Percentiles rank a stretch among this genome's conserved stretches.
Evolutionary conservation across 2,113 vertebrate genomes (phyloP).

Genomic region (Lutjanus erythropterus): DNA sequence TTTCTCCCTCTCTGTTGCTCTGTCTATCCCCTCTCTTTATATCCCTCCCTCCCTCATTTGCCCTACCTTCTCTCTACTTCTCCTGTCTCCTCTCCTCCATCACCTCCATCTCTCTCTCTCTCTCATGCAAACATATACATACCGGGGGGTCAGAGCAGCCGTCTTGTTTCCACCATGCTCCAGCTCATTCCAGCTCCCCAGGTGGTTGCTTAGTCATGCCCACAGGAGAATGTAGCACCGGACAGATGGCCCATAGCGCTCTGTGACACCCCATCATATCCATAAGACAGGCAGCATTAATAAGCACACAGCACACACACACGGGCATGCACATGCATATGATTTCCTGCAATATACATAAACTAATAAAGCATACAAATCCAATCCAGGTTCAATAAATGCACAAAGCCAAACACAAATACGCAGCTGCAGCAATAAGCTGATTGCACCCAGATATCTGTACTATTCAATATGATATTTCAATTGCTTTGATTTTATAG

Average conservation of each 20-base stretch:
- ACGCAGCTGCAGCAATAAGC: conserved; percentile 1
- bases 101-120: neutral
- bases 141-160: conserved; percentile 30
- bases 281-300: conserved; percentile 44
- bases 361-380: conserved; percentile 41
- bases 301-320: conserved; percentile 22
- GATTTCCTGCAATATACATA: conserved; percentile 13
- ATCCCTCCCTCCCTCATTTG: conserved; percentile 23
- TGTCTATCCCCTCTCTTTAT: conserved; percentile 7
- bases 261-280: conserved; percentile 46
- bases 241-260: conserved; percentile 41
- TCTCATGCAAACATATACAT: conserved; percentile 25
- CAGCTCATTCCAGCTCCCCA: conserved; percentile 20
- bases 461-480: conserved; percentile 44
- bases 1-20: conserved; percentile 23
- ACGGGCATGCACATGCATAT: neutral
- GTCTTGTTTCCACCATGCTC: conserved; percentile 19
- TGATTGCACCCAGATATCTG: conserved; percentile 37
- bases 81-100: neutral
- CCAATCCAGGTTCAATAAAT: conserved; percentile 18
- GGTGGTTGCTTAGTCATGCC: conserved; percentile 46
- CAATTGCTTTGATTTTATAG: conserved; percentile 57
- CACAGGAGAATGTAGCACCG: conserved; percentile 31
- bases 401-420: conserved; percentile 9
- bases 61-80: neutral